These are phyloP conservation scores for Dasyurus viverrinus DNA, from an alignment of 2,113 vertebrate genomes.

Conservation along the genomic window DNA sequence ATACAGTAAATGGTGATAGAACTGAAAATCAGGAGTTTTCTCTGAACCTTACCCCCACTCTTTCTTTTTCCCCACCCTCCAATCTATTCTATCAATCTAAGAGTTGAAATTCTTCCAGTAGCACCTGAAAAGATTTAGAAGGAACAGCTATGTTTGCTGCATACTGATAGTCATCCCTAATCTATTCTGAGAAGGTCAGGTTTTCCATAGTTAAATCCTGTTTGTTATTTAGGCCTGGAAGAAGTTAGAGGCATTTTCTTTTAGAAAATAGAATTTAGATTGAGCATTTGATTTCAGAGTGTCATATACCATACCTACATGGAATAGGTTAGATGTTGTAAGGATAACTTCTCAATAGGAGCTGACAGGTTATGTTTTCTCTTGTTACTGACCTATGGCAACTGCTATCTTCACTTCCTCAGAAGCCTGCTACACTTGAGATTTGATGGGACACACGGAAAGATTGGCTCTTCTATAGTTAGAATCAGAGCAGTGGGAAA, in stretches of 20 bases:
- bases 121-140: not conserved
- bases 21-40: not conserved
- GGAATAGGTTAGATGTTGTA: not conserved
- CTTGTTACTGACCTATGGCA: constrained; percentile 1
- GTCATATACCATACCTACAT: not conserved
- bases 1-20: not conserved
- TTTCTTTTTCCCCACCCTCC: not conserved
- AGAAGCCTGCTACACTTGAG: not conserved
- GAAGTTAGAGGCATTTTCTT: constrained; percentile 18
- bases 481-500: not conserved
- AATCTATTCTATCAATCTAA: constrained; percentile 7
- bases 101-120: not conserved
- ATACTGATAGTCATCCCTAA: not conserved
- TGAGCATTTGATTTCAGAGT: constrained; percentile 9
- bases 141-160: rapidly evolving
- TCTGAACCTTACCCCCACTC: not conserved
- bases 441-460: not conserved
- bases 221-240: constrained; percentile 14
- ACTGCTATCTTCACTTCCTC: not conserved
- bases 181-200: not conserved
- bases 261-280: constrained; percentile 22
- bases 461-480: not conserved
- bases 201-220: constrained; percentile 11
- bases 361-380: not conserved
- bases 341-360: not conserved